These are phyloP conservation scores for Salvelinus sp. DNA, from an alignment of 2,113 vertebrate species.

Conservation along the genomic window DNA sequence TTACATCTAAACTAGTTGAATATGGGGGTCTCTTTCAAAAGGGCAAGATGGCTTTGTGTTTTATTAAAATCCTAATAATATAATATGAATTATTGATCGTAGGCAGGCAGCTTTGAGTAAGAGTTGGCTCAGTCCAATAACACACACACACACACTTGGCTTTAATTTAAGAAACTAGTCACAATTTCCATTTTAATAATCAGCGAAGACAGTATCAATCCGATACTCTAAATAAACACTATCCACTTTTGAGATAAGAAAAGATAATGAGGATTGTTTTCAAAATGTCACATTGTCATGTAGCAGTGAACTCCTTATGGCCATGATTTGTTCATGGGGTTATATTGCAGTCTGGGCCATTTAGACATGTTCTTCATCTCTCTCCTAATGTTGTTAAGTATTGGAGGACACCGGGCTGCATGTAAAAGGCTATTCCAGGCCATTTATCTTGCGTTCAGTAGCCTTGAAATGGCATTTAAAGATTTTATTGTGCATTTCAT, in stretches of 20 bases:
- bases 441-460: conserved; percentile 58
- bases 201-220: not conserved
- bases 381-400: conserved; percentile 34
- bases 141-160: too few relatives aligned
- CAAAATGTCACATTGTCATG: not conserved
- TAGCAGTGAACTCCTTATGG: not conserved
- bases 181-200: not conserved
- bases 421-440: conserved; percentile 25
- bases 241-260: not conserved
- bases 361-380: conserved; percentile 16
- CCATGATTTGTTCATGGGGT: conserved; percentile 22
- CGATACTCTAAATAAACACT: not conserved
- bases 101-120: not conserved
- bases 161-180: too few relatives aligned
- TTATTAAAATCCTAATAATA: conserved; percentile 1
- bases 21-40: not conserved
- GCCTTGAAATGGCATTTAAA: conserved; percentile 63
- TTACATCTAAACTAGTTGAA: not conserved
- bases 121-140: not conserved
- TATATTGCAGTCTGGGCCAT: not conserved
- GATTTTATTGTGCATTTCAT: conserved; percentile 64
- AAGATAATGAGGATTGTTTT: too few relatives aligned
- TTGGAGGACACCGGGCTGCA: conserved; percentile 18
- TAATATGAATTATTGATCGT: not conserved
- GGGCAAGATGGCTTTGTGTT: not conserved